phyloP scores from a whole-genome alignment of 1,140 invertebrate species.

The Meteorus sp. region DNA sequence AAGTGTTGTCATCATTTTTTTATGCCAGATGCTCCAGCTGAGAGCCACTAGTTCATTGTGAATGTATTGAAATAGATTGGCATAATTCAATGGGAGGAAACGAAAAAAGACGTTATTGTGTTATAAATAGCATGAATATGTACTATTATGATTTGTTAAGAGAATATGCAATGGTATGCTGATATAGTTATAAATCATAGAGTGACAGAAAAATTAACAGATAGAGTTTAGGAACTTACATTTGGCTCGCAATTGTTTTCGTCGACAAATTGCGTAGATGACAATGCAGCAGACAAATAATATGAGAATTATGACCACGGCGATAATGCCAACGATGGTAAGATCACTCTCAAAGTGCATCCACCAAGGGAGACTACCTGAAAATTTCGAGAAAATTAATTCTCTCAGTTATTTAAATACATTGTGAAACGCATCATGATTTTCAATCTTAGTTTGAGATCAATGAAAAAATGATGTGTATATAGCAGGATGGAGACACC shows the following conservation, averaged over 20 bases:
- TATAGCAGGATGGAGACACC: too few relatives aligned
- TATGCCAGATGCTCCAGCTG: too few relatives aligned
- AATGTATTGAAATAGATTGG: too few relatives aligned
- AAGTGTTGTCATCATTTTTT: too few relatives aligned
- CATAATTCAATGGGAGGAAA: too few relatives aligned
- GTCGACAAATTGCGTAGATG: slow-evolving; percentile 78
- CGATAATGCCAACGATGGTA: slow-evolving; percentile 74
- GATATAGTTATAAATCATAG: slow-evolving; percentile 26
- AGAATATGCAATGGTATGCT: slow-evolving; percentile 31
- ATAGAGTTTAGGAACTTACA: too few relatives aligned
- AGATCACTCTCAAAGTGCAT: slow-evolving; percentile 73
- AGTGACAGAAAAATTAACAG: too few relatives aligned
- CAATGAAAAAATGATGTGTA: slow-evolving; percentile 2
- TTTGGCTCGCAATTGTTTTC: slow-evolving; percentile 79
- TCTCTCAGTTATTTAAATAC: background rate
- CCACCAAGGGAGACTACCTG: slow-evolving; percentile 76
- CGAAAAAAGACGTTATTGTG: too few relatives aligned
- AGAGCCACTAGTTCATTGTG: too few relatives aligned
- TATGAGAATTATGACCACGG: slow-evolving; percentile 74
- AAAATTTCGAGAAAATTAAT: background rate
- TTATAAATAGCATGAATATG: too few relatives aligned
- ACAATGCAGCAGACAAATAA: slow-evolving; percentile 81
- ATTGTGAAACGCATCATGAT: too few relatives aligned
- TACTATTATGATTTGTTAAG: too few relatives aligned
- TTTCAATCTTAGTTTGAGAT: background rate